Evolutionary conservation across 2,888 invertebrate genomes (phyloP), one percentile per base, ranked within the genome.

Genomic region (Alloscopus bannaensis): DNA sequence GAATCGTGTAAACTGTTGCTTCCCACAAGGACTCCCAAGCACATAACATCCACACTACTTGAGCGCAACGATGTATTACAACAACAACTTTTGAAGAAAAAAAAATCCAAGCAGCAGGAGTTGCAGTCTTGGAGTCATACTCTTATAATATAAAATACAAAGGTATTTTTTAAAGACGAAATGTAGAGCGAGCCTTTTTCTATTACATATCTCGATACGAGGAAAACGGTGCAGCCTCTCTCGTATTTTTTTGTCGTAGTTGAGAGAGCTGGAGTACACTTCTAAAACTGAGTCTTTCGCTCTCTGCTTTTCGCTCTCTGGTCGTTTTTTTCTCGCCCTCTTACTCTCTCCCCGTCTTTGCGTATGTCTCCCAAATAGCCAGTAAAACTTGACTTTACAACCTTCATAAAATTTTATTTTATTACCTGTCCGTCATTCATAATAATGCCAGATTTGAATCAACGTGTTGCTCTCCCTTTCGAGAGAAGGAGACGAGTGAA

Each of bases 351-450:
- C n/a, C n/a, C n/a, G 62, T 42, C n/a, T 55, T 57, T 75, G 68
- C 76, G 76, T 76, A 76, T 76, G 76, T 76, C 76, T 76, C 76
- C 76, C 76, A 76, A 76, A 71, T 71, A 66, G 75, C 80, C 76
- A 76, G 65, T 76, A 76, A 82, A 69, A 73, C 77, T 82, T 76
- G 75, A 66, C 71, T 78, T 82, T 78, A 77, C 73, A 70, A 78
- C 77, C 81, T 69, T 66, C 77, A 81, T 72, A 71, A 72, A 65
- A 76, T 72, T 77, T 76, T 77, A 76, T 76, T 81, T 81, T 81
- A 81, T 77, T 70, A 77, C 81, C 77, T 70, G 77, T 70, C 77
- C 68, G 73, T 80, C 80, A 80, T 75, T 80, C 75, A 80, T 80
- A 80, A 80, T 73, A 72, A 68, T 75, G 55, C 55, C 69, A 69